Evolutionary conservation across 2,113 vertebrate species (phyloP), one percentile per base, ranked within the genome.

Genomic region (Cephalopholis sonnerati): DNA sequence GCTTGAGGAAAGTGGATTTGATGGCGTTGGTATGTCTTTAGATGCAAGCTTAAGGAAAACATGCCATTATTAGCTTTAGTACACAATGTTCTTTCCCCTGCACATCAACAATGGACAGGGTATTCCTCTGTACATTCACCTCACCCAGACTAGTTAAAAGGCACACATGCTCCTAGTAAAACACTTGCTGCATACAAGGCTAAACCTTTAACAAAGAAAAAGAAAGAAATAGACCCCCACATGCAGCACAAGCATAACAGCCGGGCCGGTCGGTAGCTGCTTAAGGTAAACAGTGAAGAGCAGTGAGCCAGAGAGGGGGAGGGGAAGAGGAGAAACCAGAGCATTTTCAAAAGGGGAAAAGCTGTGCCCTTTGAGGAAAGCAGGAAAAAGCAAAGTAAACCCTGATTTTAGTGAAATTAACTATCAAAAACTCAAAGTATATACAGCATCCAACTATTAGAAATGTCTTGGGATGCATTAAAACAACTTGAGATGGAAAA

Each of bases 11-110:
- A 72, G 1, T n/a, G 29, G 0, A 69, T 57, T 64, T 63, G 17
- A 85, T 77, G 63, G 4, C 20, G 32, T 0, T 36, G 24, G 15
- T 53, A 9, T 5, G 32, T 59, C 59, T 74, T 67, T 36, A 12
- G 22, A 8, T 57, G 41, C 6, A 18, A 27, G 70, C 46, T 55
- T 29, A 39, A 66, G 53, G 3, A 41, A 74, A 89, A 65, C 79
- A 36, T 29, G 53, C 3, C 67, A 18, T n/a, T 7, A 54, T 41
- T 22, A 36, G 58, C 53, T 61, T 76, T 51, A 64, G 89, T 62
- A 91, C 87, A 91, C 67, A 84, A 74, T 90, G 83, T 93, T 90
- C 90, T 68, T 66, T 86, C 32, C 29, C 12, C 50, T 59, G 39
- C 54, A 63, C 36, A 73, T 74, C 71, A 39, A 27, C 77, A 39